A percentile compares a stretch with the other conserved stretches of the same genome.
phyloP scores from a whole-genome alignment of 2,113 vertebrate species.

The Cynoglossus semilaevis region DNA sequence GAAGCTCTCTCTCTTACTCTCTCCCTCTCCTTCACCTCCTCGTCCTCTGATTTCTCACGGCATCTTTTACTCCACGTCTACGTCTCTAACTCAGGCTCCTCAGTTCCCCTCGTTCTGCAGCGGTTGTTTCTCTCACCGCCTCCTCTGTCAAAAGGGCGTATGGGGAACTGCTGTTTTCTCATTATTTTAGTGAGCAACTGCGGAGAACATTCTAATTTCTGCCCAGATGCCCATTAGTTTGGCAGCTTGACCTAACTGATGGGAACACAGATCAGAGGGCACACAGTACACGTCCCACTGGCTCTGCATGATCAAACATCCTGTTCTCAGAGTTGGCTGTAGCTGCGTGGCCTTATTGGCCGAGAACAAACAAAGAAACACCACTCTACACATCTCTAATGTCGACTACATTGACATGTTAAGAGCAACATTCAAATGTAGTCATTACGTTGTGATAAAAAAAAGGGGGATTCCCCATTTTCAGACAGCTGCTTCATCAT shows the following conservation, averaged over 20 bases:
- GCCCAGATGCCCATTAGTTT: conserved; percentile 70
- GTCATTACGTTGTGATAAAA: not conserved
- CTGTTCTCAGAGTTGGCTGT: conserved; percentile 46
- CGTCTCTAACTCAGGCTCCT: conserved; percentile 20
- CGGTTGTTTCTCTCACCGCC: conserved; percentile 12
- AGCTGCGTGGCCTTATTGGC: too few species aligned
- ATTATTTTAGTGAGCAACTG: conserved; percentile 54
- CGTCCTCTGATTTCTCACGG: not conserved
- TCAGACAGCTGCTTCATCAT: not conserved
- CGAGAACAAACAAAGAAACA: conserved; percentile 17
- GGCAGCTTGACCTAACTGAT: conserved; percentile 60
- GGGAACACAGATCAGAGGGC: conserved; percentile 70
- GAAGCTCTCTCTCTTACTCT: not conserved
- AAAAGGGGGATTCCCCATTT: not conserved
- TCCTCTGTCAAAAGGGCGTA: conserved; percentile 34
- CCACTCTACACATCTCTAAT: conserved; percentile 3
- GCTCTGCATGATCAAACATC: conserved; percentile 62
- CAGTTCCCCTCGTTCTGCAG: conserved; percentile 7
- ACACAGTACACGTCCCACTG: conserved; percentile 62
- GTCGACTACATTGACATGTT: too few species aligned
- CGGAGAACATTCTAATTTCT: conserved; percentile 50
- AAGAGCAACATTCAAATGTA: too few species aligned
- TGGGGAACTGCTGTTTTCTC: conserved; percentile 56
- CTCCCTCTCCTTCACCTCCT: conserved; percentile 14
- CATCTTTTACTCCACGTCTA: not conserved